Conservation (phyloP, 2,113 vertebrate genomes). For the Paradisaea rubra region DNA sequence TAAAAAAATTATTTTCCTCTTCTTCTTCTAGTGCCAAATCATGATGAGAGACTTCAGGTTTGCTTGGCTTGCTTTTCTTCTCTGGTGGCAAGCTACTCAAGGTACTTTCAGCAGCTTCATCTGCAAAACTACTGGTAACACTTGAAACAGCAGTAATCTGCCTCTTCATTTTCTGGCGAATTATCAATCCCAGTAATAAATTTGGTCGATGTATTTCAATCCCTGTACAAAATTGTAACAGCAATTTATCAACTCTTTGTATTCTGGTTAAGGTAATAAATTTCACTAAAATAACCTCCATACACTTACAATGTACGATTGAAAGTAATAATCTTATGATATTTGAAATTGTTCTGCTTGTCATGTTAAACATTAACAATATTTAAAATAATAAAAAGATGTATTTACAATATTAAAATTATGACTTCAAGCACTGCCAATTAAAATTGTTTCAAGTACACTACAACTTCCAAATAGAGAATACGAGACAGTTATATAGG, state of each 20-base stretch:
- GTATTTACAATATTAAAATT: neutral
- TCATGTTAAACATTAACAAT: neutral
- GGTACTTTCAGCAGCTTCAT: conserved; percentile 73
- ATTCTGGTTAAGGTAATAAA: neutral
- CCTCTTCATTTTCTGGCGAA: conserved; percentile 90
- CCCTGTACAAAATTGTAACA: conserved; percentile 74
- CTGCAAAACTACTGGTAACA: conserved; percentile 62
- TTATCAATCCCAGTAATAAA: conserved; percentile 90
- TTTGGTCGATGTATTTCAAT: conserved; percentile 91
- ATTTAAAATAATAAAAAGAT: neutral
- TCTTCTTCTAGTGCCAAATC: conserved; percentile 69
- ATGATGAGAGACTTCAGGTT: conserved; percentile 66
- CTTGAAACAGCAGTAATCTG: conserved; percentile 67
- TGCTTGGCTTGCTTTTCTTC: conserved; percentile 77
- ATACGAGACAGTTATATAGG: neutral
- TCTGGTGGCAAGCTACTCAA: conserved; percentile 75
- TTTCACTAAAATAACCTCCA: neutral
- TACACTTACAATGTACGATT: neutral
- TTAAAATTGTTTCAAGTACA: neutral
- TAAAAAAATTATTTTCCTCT: conserved; percentile 86
- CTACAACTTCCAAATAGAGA: neutral
- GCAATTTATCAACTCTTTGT: neutral
- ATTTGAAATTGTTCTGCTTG: neutral
- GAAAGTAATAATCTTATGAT: neutral
- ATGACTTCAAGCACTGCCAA: neutral